Evolutionary conservation across 2,888 invertebrate species (phyloP), one percentile per base, ranked within the genome.

Genomic region (Thera britannica): DNA sequence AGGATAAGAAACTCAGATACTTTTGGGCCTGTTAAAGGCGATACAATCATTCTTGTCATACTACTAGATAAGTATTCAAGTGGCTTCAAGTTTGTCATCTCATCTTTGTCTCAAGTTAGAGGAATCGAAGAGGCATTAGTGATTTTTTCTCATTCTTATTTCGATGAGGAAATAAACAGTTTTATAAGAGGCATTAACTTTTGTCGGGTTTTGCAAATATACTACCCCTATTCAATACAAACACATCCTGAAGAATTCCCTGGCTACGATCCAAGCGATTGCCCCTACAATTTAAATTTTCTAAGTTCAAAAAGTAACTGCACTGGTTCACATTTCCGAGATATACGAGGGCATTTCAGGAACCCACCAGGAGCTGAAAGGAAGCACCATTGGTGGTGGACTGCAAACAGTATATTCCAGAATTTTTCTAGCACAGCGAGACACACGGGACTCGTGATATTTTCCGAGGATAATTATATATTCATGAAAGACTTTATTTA

Each of bases 331-430:
- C 68, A 62, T 36, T 76, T 66, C n/a, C 82, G 83, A 46, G 87
- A 89, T 60, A 72, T 81, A 61, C 80, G 82, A 51, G 86, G 86
- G 0, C 78, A 68, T 44, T 86, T 81, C 57, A 81, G 88, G 58
- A 74, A 86, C 11, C 84, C 88, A 12, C 12, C 71, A 9, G 55
- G 66, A 8, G 72, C 82, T 8, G 81, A 85, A 76, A 79, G 60
- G 36, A 90, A 90, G 72, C 87, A 87, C 68, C 82, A 80, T 58
- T 89, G 88, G 89, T 90, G 90, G 90, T 90, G 90, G 90, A 87
- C 89, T 8, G 80, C 85, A 3, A 89, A 89, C 72, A 82, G 73
- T 59, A 78, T 89, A 41, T 90, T 90, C 67, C 87, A 86, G 46
- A 48, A 57, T 35, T 57, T 66, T 8, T 48, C 62, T n/a, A 57